phyloP scores from a whole-genome alignment of 2,113 vertebrate genomes.

The Siniperca chuatsi region DNA sequence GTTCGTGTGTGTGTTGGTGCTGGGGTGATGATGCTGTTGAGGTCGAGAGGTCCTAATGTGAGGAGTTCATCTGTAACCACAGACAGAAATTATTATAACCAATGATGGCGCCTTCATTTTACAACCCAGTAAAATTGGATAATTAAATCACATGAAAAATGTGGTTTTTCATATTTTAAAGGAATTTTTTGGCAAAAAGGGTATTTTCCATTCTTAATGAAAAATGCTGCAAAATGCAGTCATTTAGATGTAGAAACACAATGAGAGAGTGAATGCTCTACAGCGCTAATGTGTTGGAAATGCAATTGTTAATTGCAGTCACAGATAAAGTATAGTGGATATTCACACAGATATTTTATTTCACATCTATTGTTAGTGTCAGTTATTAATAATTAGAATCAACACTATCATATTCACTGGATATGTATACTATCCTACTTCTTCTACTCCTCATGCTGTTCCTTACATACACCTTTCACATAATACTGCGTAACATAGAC shows the following conservation, averaged over 20 bases:
- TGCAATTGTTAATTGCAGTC: not conserved
- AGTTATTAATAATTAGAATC: not conserved
- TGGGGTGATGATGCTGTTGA: conserved; percentile 36
- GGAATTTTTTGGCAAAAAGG: not conserved
- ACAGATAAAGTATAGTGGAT: not conserved
- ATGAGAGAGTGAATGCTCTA: not conserved
- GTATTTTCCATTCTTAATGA: not conserved
- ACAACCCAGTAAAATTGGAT: conserved; percentile 1
- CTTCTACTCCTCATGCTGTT: not conserved
- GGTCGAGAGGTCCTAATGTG: conserved; percentile 10
- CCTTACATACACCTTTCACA: not conserved
- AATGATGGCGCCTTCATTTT: conserved; percentile 39
- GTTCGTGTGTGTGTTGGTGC: not conserved
- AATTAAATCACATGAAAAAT: conserved; percentile 5
- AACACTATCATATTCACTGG: not conserved
- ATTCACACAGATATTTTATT: not conserved
- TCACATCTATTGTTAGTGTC: not conserved
- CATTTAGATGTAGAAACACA: not conserved
- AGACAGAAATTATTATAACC: conserved; percentile 23
- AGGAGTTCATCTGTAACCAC: conserved; percentile 21
- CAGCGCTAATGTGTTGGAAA: not conserved
- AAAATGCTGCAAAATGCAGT: conserved; percentile 1
- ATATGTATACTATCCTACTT: not conserved
- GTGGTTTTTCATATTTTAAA: conserved; percentile 2
- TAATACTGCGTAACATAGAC: not conserved